A percentile compares a stretch with the other conserved stretches of the same genome.
phyloP scores from a whole-genome alignment of 2,113 vertebrate genomes.

The Morone chrysops region DNA sequence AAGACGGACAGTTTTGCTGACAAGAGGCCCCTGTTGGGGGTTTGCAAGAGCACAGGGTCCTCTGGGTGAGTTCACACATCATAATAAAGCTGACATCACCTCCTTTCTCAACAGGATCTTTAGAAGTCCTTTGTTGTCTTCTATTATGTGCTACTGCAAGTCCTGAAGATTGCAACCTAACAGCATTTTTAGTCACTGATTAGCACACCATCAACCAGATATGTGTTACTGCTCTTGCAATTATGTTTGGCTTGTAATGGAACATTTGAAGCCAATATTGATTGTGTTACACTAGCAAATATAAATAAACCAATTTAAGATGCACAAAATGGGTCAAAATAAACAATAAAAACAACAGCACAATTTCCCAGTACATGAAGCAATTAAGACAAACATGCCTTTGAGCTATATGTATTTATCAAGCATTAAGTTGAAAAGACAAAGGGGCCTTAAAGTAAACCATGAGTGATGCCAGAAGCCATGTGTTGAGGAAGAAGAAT shows the following conservation, averaged over 20 bases:
- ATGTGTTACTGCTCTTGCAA: neutral
- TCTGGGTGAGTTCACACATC: conserved; percentile 91
- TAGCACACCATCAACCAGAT: neutral
- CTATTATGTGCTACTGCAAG: neutral
- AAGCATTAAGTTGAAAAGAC: neutral
- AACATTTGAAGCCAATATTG: neutral
- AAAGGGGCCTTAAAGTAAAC: neutral
- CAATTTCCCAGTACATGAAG: neutral
- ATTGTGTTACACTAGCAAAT: neutral
- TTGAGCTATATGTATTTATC: neutral
- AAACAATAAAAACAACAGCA: neutral
- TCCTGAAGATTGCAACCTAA: neutral
- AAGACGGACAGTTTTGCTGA: conserved; percentile 93
- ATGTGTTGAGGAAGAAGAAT: neutral
- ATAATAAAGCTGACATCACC: conserved; percentile 25
- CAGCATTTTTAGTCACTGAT: neutral
- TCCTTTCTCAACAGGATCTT: conserved; percentile 29
- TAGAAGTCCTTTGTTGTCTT: neutral
- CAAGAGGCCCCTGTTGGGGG: conserved; percentile 94
- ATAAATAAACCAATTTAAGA: neutral
- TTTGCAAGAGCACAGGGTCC: conserved; percentile 97
- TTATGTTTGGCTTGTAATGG: neutral
- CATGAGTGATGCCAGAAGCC: neutral
- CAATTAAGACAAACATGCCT: neutral
- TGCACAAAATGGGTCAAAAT: neutral